Evolutionary conservation across 2,113 vertebrate species (phyloP).

Genomic region (Prionailurus bengalensis): DNA sequence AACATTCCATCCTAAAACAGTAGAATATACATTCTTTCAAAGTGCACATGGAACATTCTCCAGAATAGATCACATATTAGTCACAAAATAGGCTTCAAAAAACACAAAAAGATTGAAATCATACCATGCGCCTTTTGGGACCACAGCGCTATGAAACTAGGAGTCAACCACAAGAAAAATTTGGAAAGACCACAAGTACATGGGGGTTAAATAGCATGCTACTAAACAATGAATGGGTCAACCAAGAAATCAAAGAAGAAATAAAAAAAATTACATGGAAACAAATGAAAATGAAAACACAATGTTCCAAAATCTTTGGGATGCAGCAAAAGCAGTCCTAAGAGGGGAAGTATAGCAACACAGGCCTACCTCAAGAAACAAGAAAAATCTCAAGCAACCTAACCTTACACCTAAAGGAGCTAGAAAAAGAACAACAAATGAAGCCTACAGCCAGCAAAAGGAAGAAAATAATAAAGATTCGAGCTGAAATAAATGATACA

Average conservation of each 20-base stretch:
- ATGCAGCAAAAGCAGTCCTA: neutral
- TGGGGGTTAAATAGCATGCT: too few relatives aligned
- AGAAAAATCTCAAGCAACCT: neutral
- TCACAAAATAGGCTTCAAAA: neutral
- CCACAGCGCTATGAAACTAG: neutral
- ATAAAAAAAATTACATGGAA: neutral
- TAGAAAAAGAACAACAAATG: neutral
- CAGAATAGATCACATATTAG: neutral
- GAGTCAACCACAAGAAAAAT: neutral
- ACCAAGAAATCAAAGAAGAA: neutral
- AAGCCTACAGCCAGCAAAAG: neutral
- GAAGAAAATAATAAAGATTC: neutral
- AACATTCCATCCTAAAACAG: neutral
- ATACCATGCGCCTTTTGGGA: neutral
- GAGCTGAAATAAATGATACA: neutral
- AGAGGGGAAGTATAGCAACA: neutral
- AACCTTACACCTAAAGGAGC: neutral
- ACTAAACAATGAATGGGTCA: neutral
- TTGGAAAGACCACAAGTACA: neutral
- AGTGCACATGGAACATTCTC: neutral
- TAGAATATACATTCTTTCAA: neutral
- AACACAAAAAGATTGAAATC: neutral
- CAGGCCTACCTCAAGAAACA: neutral
- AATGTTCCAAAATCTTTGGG: neutral
- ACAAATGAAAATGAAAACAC: neutral